Evolutionary conservation across 37 sponge, comb jelly and placozoan species (phyloP), one percentile per base, ranked within the genome.

Genomic region (Haliclona indistincta): DNA sequence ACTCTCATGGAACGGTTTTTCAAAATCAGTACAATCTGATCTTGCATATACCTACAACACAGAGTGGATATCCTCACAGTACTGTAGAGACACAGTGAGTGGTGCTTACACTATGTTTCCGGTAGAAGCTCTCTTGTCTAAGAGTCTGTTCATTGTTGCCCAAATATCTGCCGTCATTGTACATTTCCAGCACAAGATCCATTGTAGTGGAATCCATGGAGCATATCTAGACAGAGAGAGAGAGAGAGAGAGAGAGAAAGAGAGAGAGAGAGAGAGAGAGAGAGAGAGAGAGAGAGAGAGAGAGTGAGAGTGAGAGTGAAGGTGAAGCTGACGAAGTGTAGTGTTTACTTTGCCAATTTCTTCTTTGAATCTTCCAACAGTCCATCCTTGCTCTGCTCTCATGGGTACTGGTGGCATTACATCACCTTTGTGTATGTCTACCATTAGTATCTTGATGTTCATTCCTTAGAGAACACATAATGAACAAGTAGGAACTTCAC

Each of bases 51-150:
- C n/a, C n/a, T n/a, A n/a, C n/a, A n/a, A n/a, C n/a, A n/a, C n/a
- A n/a, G n/a, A n/a, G n/a, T n/a, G n/a, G n/a, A n/a, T n/a, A n/a
- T n/a, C n/a, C n/a, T n/a, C n/a, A n/a, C n/a, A n/a, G n/a, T n/a
- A n/a, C n/a, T n/a, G n/a, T n/a, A n/a, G n/a, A n/a, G n/a, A n/a
- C n/a, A n/a, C n/a, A n/a, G n/a, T n/a, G n/a, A n/a, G n/a, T n/a
- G n/a, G n/a, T n/a, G n/a, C 67, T 43, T 30, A 91, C 92, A 54
- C 65, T 82, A 52, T 78, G 77, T 54, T 69, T 82, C 32, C 82
- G 55, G 63, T 86, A 91, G 52, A 91, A 71, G 13, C 83, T 78
- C 64, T 91, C 92, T 25, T 47, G 56, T 58, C 82, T 91, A 8
- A 91, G 58, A 0, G 64, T 33, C 10, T 68, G 63, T 2, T 38